Conservation (phyloP, 2,888 invertebrate species). For the Syritta pipiens region DNA sequence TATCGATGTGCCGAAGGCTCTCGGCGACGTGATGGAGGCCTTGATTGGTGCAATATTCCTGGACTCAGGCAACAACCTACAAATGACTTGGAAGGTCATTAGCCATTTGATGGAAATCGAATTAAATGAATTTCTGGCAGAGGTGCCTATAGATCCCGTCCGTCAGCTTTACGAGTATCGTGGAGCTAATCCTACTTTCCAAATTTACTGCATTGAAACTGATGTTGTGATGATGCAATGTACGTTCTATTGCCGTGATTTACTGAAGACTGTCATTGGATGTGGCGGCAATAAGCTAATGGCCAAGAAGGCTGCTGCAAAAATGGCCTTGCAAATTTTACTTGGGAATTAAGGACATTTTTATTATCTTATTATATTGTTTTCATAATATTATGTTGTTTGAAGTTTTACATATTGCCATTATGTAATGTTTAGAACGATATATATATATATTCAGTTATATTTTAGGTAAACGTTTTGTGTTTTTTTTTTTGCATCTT, state of each 20-base stretch:
- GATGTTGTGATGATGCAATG: slow-evolving; percentile 83
- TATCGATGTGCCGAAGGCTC: slow-evolving; percentile 91
- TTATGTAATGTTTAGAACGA: no score
- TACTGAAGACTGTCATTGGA: slow-evolving; percentile 83
- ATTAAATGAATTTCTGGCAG: slow-evolving; percentile 88
- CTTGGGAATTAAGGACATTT: slow-evolving; percentile 43
- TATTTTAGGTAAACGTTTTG: no score
- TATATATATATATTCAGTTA: no score
- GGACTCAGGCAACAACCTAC: slow-evolving; percentile 88
- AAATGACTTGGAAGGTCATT: slow-evolving; percentile 88
- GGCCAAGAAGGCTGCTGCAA: slow-evolving; percentile 89
- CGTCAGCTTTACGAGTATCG: slow-evolving; percentile 90
- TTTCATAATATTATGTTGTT: background rate
- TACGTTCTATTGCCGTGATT: slow-evolving; percentile 82
- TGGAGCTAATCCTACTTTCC: slow-evolving; percentile 87
- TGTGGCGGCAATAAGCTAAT: slow-evolving; percentile 85
- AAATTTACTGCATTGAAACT: slow-evolving; percentile 73
- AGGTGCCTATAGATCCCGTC: slow-evolving; percentile 95
- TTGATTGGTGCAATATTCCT: slow-evolving; percentile 94
- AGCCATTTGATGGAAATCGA: slow-evolving; percentile 92
- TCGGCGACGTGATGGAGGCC: slow-evolving; percentile 97
- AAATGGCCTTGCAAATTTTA: slow-evolving; percentile 84
- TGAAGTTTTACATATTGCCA: background rate
- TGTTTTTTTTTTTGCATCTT: no score
- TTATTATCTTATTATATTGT: background rate